Evolutionary conservation across 1,140 invertebrate genomes (phyloP), one percentile per base, ranked within the genome.

Genomic region (Batillaria attramentaria): DNA sequence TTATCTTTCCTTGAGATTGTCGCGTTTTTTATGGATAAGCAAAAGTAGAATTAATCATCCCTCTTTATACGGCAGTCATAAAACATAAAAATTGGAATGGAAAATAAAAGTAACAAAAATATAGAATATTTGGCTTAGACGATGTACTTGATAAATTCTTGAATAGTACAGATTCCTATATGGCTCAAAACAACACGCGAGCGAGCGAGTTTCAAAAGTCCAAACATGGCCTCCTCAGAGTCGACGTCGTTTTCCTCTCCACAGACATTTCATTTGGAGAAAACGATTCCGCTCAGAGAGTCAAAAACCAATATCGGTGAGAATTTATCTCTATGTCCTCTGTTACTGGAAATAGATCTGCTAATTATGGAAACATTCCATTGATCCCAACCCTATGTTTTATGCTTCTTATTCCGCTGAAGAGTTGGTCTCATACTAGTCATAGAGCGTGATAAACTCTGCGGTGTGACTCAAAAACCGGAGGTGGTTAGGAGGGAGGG

Each of bases 301-400:
- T 78, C 80, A 35, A 81, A 81, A 81, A 60, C 70, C 10, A 72
- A 43, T 43, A 39, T 78, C 62, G 76, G 80, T 81, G 75, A 20
- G 57, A 24, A 33, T 35, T 2, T 62, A 2, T 79, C 28, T 13
- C n/a, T 77, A 1, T 65, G 1, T 42, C 8, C 18, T 54, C 0
- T 18, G 10, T 68, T 75, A n/a, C 13, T 24, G 31, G 24, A 31
- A 50, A 35, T 39, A 3, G 33, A n/a, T 50, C 33, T 65, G 33
- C 3, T 35, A n/a, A 35, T 54, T 3, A 57, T n/a, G 10, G 10
- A 5, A 28, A 57, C 13, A 46, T 46, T 16, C 39, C 31, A 72
- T 3, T 39, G 6, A 16, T 10, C 39, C 68, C 68, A 35, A 31
- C 37, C 28, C 37, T 70, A 39, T 37, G 37, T 35, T 35, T 35